phyloP scores from a whole-genome alignment of 2,113 vertebrate species.

The Semicossyphus pulcher region DNA sequence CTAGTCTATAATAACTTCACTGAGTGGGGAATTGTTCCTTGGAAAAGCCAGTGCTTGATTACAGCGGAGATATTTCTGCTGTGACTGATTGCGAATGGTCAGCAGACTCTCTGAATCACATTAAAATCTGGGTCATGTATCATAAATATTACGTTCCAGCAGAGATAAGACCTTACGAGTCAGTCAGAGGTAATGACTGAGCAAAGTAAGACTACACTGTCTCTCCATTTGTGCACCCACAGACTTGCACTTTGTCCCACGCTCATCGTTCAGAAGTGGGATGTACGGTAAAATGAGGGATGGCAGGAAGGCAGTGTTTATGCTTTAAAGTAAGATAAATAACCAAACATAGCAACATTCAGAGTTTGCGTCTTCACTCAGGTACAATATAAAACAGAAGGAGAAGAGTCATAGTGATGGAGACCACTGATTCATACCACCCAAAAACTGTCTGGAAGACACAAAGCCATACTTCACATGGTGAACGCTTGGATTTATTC shows the following conservation, averaged over 20 bases:
- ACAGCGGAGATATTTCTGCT: neutral
- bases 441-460: neutral
- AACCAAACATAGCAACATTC: neutral
- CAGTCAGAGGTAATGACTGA: neutral
- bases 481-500: neutral
- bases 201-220: neutral
- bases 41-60: neutral
- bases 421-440: constrained; percentile 17
- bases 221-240: neutral
- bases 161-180: neutral
- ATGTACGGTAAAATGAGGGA: neutral
- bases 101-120: constrained; percentile 14
- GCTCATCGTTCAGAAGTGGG: neutral
- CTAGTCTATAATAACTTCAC: neutral
- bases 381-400: neutral
- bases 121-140: neutral
- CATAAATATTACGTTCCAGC: constrained; percentile 7
- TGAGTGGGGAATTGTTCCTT: constrained; percentile 1
- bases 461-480: neutral
- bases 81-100: constrained; percentile 2
- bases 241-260: neutral
- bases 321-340: neutral
- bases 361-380: neutral
- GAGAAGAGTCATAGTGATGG: neutral
- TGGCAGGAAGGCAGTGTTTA: neutral